Percentiles rank a stretch among this genome's conserved stretches.
These are phyloP conservation scores for Macrosiphum euphorbiae DNA, from an alignment of 2,888 invertebrate genomes.

Conservation along the genomic window DNA sequence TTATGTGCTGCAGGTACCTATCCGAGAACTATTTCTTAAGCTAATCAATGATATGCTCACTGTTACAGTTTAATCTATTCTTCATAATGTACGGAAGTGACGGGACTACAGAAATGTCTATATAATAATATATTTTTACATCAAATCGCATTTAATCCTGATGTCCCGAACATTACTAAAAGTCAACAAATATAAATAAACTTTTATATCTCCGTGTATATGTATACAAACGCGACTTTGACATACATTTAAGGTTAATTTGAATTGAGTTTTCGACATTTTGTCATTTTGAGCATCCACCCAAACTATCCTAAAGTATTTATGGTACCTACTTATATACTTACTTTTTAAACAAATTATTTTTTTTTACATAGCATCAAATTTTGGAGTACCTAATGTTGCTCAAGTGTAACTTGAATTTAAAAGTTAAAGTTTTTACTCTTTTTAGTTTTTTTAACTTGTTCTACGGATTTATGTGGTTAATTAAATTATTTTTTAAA, in stretches of 20 bases:
- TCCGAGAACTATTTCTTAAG: not conserved
- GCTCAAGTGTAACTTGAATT: not conserved
- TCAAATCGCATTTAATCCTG: not conserved
- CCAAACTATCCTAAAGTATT: not conserved
- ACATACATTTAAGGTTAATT: not conserved
- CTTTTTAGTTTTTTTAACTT: not conserved
- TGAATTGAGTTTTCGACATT: not conserved
- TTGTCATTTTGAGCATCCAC: not conserved
- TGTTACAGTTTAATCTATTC: not conserved
- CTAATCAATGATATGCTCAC: not conserved
- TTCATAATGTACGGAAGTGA: not conserved
- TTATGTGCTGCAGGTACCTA: not conserved
- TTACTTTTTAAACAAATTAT: not conserved
- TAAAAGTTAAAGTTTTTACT: constrained; percentile 12
- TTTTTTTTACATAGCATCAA: not conserved
- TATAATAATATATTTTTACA: not conserved
- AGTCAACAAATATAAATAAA: not conserved
- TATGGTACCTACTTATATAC: not conserved
- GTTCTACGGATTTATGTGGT: not conserved
- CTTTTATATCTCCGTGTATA: not conserved
- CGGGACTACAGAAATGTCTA: not conserved
- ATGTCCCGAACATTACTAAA: not conserved
- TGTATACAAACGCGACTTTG: not conserved
- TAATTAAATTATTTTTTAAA: constrained; percentile 11
- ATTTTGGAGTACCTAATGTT: not conserved